These are phyloP conservation scores for Leptinotarsa rubiginosa DNA, from an alignment of 2,888 invertebrate genomes.

Conservation along the genomic window DNA sequence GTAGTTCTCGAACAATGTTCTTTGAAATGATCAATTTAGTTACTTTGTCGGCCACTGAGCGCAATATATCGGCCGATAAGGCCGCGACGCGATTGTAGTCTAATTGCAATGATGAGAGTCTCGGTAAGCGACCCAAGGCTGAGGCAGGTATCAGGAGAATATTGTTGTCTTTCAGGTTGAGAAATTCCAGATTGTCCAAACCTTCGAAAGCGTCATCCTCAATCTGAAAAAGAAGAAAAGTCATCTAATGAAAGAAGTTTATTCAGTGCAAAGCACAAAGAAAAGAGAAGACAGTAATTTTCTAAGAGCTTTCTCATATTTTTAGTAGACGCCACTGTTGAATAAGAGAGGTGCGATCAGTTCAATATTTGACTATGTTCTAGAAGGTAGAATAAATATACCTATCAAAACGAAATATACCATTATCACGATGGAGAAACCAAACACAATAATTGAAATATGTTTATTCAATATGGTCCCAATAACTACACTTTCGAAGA, in stretches of 20 bases:
- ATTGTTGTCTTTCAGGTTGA: slow-evolving; percentile 88
- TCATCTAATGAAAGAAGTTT: no score
- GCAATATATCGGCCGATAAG: slow-evolving; percentile 81
- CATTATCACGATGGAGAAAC: no score
- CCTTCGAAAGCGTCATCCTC: slow-evolving; percentile 91
- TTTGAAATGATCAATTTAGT: slow-evolving; percentile 80
- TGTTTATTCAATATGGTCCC: no score
- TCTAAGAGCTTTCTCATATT: no score
- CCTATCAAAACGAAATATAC: no score
- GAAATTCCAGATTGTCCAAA: slow-evolving; percentile 78
- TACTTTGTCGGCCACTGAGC: slow-evolving; percentile 78
- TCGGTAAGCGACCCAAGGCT: slow-evolving; percentile 83
- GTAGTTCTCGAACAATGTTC: slow-evolving; percentile 89
- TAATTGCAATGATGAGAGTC: slow-evolving; percentile 78
- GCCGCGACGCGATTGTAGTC: slow-evolving; percentile 91
- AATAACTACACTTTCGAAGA: no score
- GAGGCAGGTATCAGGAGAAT: slow-evolving; percentile 87
- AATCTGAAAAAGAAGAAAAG: slow-evolving; percentile 70
- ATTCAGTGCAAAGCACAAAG: not conserved
- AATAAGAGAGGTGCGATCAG: no score
- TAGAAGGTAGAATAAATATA: no score
- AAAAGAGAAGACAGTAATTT: no score
- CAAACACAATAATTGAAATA: no score
- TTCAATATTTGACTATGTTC: no score
- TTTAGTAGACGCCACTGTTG: no score